Percentiles rank a stretch among this genome's conserved stretches.
Conservation (phyloP, 2,888 invertebrate genomes). For the Sclerodermus sp. region DNA sequence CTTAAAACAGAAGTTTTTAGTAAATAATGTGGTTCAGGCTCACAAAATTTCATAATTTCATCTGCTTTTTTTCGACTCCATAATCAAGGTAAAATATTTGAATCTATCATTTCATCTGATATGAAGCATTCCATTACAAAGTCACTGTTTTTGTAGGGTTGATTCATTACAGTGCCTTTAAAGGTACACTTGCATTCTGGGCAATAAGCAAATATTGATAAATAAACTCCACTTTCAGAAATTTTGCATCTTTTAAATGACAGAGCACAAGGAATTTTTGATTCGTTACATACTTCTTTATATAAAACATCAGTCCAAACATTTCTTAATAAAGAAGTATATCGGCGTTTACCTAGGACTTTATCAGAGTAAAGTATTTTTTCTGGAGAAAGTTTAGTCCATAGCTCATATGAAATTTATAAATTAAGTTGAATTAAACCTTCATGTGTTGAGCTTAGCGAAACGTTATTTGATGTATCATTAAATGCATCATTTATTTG, state of each 20-base stretch:
- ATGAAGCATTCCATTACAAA: constrained; percentile 17
- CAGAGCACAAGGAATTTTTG: constrained; percentile 3
- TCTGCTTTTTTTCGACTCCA: constrained; percentile 9
- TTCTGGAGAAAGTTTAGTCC: not conserved
- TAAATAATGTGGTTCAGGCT: constrained; percentile 6
- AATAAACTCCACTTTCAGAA: not conserved
- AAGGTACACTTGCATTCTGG: not conserved
- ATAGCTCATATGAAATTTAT: not conserved
- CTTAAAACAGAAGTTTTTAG: not conserved
- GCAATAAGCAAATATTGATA: not conserved
- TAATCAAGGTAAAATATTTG: constrained; percentile 6
- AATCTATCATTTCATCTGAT: not conserved
- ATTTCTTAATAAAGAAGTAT: constrained; percentile 4
- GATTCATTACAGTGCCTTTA: not conserved
- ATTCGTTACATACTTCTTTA: not conserved
- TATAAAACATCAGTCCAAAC: constrained; percentile 7
- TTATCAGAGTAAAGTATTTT: not conserved
- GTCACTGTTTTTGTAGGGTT: not conserved
- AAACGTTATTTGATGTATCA: not conserved
- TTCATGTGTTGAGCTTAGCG: not conserved
- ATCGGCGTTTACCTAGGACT: not conserved
- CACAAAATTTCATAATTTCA: constrained; percentile 6
- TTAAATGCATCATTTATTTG: no score
- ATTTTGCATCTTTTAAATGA: not conserved
- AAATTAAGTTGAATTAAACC: not conserved